Evolutionary conservation across 2,113 vertebrate genomes (phyloP).

Genomic region (Menura novaehollandiae): DNA sequence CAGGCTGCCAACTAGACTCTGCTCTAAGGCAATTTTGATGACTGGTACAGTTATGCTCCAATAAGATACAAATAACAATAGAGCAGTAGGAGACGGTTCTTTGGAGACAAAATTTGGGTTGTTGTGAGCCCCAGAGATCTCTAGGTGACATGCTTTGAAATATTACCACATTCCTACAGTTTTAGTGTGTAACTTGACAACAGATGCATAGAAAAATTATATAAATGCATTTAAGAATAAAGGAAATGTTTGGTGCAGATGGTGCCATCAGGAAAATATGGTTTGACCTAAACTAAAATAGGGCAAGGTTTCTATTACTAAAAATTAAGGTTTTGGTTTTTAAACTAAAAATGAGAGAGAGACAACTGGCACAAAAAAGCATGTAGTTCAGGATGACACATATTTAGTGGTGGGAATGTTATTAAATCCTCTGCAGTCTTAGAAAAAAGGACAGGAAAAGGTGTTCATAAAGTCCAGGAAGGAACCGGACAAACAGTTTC

Average conservation of each 20-base stretch:
- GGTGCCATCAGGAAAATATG: not conserved
- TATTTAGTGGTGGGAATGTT: not conserved
- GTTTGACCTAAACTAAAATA: not conserved
- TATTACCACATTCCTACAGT: not conserved
- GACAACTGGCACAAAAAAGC: not conserved
- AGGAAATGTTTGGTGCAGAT: not conserved
- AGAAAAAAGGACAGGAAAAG: slow-evolving; percentile 1
- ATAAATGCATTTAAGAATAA: not conserved
- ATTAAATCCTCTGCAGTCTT: not conserved
- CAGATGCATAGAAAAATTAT: not conserved
- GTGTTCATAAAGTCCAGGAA: slow-evolving; percentile 16
- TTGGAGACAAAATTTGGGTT: not conserved
- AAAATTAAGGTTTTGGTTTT: not conserved
- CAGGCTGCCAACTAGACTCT: not conserved
- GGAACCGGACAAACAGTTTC: not conserved
- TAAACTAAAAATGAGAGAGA: not conserved
- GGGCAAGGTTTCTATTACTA: not conserved
- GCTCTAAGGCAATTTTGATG: not conserved
- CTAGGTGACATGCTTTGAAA: not conserved
- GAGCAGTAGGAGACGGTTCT: not conserved
- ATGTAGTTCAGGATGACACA: not conserved
- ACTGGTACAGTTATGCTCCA: not conserved
- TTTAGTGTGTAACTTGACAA: not conserved
- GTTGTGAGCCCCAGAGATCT: not conserved
- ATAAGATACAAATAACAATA: not conserved